Conservation (phyloP, 2,888 invertebrate genomes). For the Acrobasis repandana region DNA sequence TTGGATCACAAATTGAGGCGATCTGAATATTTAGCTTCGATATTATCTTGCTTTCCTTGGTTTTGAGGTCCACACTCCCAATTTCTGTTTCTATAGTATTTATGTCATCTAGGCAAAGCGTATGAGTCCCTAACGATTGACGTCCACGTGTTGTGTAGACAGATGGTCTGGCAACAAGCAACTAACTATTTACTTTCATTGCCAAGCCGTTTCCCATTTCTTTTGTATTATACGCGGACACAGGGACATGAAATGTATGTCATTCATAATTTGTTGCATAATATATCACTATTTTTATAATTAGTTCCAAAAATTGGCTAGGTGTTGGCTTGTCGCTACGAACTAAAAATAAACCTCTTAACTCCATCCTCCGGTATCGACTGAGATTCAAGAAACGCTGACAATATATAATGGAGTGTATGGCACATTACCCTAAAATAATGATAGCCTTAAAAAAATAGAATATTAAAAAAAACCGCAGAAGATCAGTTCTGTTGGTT, state of each 20-base stretch:
- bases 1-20: no score
- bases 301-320: neutral
- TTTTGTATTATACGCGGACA: neutral
- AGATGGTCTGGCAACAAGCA: slow-evolving; percentile 38
- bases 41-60: no score
- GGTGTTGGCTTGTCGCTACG: neutral
- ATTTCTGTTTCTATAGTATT: no score
- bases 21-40: no score
- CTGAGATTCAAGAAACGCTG: no score
- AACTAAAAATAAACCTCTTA: neutral
- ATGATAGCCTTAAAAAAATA: no score
- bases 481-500: no score
- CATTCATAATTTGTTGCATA: neutral
- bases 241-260: neutral
- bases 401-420: no score
- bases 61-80: no score
- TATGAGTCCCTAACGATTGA: slow-evolving; percentile 8
- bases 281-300: neutral
- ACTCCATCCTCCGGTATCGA: no score
- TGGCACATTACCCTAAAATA: no score
- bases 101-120: neutral
- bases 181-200: slow-evolving; percentile 18
- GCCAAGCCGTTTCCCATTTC: slow-evolving; percentile 28
- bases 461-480: no score
- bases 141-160: slow-evolving; percentile 34